Evolutionary conservation across 2,113 vertebrate genomes (phyloP), one percentile per base, ranked within the genome.

Genomic region (Pachycephala philippinensis): DNA sequence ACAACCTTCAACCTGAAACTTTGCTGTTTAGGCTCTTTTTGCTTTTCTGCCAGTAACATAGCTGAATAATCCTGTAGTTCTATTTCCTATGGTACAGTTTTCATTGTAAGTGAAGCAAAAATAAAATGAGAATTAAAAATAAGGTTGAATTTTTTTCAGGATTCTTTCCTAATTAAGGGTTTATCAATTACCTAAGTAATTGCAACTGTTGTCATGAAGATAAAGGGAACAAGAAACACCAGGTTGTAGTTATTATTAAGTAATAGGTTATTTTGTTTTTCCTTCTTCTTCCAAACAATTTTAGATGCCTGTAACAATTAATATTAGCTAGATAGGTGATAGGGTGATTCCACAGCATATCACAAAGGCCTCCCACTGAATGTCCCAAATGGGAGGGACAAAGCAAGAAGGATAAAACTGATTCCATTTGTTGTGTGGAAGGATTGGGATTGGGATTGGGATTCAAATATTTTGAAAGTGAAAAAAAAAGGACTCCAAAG

Each of bases 391-490:
- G 18, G 6, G 18, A 70, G 8, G 35, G 22, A 76, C 64, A 72
- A 81, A 70, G 76, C 35, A 87, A 87, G 50, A 74, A 91, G 47
- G 49, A 94, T 70, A 92, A 97, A 94, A 83, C 30, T 86, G 66
- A 82, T 95, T 97, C 59, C 9, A 23, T 97, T 97, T 31, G 0
- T 80, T 83, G 23, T 75, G 24, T 92, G 63, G 80, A 93, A 95
- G 28, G 42, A n/a, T n/a, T n/a, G n/a, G n/a, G n/a, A n/a, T n/a
- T n/a, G n/a, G 60, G n/a, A 78, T 86, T 93, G 68, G 54, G 35
- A 86, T 90, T 93, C 61, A 80, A 84, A 78, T 97, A 92, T 63
- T 97, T 88, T 65, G 42, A 91, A 72, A 94, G 64, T 78, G 61
- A 18, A 50, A n/a, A 82, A 88, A 17, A 28, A 76, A 31, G 78